These are phyloP conservation scores for Dipodomys spectabilis DNA, from an alignment of 2,113 vertebrate genomes.

Conservation along the genomic window DNA sequence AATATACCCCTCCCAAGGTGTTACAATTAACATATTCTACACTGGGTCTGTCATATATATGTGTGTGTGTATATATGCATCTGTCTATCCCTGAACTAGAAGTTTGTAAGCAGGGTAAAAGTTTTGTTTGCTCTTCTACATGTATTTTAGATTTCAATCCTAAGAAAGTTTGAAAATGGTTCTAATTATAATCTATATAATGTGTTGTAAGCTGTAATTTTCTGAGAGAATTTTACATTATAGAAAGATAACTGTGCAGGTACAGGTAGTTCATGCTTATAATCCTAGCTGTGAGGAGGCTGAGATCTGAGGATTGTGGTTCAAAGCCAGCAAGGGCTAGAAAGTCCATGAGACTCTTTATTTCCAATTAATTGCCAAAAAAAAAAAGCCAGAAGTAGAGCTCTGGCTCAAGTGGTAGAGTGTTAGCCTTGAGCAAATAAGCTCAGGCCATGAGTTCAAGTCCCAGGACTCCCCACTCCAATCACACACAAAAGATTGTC, in stretches of 20 bases:
- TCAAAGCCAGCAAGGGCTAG: too few relatives aligned
- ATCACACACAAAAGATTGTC: not conserved
- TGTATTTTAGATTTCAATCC: conserved; percentile 35
- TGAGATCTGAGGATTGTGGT: too few relatives aligned
- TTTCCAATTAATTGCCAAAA: too few relatives aligned
- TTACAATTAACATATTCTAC: conserved; percentile 35
- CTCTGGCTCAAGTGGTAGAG: too few relatives aligned
- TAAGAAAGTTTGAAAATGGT: conserved; percentile 15
- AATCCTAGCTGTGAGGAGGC: too few relatives aligned
- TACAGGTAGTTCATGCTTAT: too few relatives aligned
- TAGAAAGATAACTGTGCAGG: not conserved
- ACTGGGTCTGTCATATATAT: not conserved
- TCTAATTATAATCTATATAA: not conserved
- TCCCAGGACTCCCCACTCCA: too few relatives aligned
- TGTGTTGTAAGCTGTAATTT: conserved; percentile 30
- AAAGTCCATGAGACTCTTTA: too few relatives aligned
- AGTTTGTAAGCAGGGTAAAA: not conserved
- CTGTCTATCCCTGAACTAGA: not conserved
- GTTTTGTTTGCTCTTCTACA: conserved; percentile 17
- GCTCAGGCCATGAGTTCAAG: too few relatives aligned
- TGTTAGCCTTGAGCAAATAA: too few relatives aligned
- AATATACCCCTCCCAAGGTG: not conserved
- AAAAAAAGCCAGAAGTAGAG: too few relatives aligned
- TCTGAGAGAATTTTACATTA: conserved; percentile 50
- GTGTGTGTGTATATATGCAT: not conserved